Evolutionary conservation across 2,113 vertebrate species (phyloP), one percentile per base, ranked within the genome.

Genomic region (Erinaceus europaeus): DNA sequence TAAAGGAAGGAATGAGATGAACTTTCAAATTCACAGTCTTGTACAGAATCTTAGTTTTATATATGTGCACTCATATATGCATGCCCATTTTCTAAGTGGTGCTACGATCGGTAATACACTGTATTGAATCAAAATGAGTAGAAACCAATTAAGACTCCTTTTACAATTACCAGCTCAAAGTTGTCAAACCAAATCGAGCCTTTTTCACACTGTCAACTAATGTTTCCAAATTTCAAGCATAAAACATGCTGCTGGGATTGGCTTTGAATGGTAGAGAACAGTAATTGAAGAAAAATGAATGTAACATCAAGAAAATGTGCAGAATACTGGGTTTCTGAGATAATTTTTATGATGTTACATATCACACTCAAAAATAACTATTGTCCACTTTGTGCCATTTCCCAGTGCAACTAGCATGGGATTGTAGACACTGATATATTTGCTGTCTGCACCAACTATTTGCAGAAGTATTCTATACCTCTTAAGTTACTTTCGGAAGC

Each of bases 311-410:
- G 52, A 88, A 91, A 88, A 91, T 93, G 34, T 75, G 74, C 87
- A 95, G 61, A 94, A 88, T 94, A 90, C 81, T 82, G 18, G 94
- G 89, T 91, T 5, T 44, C 92, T 71, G 89, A 50, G 52, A 95
- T 94, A 94, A 68, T 84, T 80, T 91, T 85, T 38, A 10, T 67
- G 65, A 88, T 91, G 21, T 52, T 84, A 53, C 46, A 82, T 86
- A 94, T 92, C n/a, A 77, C 6, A 64, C 11, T 72, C 34, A 82
- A 65, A 93, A 91, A 91, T 62, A 92, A 94, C 65, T 90, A 79
- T 88, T 57, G 40, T 9, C 50, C 36, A 84, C n/a, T 67, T 20
- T 13, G 76, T 84, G 29, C 29, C 78, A 89, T 94, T 93, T 93
- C 73, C 55, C n/a, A 82, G 15, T 84, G 67, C 36, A 89, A 76